Evolutionary conservation across 2,113 vertebrate species (phyloP), one percentile per base, ranked within the genome.

Genomic region (Hirundichthys speculiger): DNA sequence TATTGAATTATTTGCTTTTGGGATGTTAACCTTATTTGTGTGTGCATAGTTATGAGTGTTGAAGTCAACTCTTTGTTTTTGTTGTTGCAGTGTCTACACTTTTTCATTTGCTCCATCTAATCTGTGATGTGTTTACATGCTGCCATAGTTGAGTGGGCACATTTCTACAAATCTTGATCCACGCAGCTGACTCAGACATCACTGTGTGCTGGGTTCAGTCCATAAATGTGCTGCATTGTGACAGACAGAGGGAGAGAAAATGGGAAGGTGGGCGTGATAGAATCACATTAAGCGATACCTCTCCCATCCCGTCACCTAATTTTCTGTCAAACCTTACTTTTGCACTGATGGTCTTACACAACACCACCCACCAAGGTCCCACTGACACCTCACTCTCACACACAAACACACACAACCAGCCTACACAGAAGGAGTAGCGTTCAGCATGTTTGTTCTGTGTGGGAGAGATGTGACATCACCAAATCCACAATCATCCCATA

Each of bases 281-380:
- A 72, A 15, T 53, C 22, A 19, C 22, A 58, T 61, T 9, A 53
- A 63, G 34, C 34, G 54, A 70, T 20, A 22, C 13, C 51, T 27
- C 27, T 43, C 43, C 41, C n/a, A n/a, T 10, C 16, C 45, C 14
- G n/a, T 13, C 59, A n/a, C 25, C 69, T 70, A 69, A 74, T 56
- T 71, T 57, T 74, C 47, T 8, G 20, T 47, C 54, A 71, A 79
- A 80, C 73, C 59, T 75, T 71, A 46, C 57, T 83, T 59, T 56
- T 59, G 61, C 53, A 18, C 69, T 80, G 62, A 81, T 18, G 27
- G 64, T 84, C 70, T 80, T 87, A 86, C 72, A 81, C 81, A 90
- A 87, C 40, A 38, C 80, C 83, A 74, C 88, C 86, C 88, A 87
- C 86, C 42, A 74, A 76, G 64, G 60, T 67, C 52, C 69, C 66